These are phyloP conservation scores for Sebastes jordani DNA, from an alignment of 2,797 vertebrate species.

Conservation along the genomic window DNA sequence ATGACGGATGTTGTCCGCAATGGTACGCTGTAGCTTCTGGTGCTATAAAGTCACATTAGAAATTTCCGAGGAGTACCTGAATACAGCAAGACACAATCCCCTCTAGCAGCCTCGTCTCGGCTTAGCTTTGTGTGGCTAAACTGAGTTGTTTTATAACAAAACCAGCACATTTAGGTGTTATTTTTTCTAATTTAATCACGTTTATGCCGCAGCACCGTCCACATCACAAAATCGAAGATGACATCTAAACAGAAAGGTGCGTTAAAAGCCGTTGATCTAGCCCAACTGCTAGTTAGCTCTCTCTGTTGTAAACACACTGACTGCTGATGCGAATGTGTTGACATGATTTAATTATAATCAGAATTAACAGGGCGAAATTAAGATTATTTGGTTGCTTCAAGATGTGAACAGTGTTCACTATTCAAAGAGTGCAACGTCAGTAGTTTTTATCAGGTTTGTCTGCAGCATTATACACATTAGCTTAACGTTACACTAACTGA, in stretches of 20 bases:
- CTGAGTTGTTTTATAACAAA: neutral
- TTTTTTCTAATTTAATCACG: neutral
- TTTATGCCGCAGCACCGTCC: neutral
- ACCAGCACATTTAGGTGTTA: too few relatives aligned
- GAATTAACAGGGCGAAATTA: fast-evolving
- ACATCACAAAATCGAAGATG: constrained; percentile 60
- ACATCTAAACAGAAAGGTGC: constrained; percentile 84
- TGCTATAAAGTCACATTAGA: fast-evolving
- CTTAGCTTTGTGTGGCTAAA: neutral
- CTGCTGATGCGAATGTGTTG: fast-evolving
- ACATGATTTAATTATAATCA: fast-evolving
- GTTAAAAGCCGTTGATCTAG: neutral
- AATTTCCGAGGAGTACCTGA: constrained; percentile 33
- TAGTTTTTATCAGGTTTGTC: neutral
- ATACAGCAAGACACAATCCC: neutral
- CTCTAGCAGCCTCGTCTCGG: fast-evolving
- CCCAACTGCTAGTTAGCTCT: neutral
- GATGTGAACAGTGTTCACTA: neutral
- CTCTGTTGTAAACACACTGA: neutral
- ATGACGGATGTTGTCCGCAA: neutral
- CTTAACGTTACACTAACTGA: too few relatives aligned
- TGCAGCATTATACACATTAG: too few relatives aligned
- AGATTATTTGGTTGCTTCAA: fast-evolving
- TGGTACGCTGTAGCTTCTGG: too few relatives aligned
- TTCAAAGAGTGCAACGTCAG: neutral